Percentiles rank a stretch among this genome's conserved stretches.
Evolutionary conservation across 2,888 invertebrate genomes (phyloP).

Genomic region (Agrochola lychnidis): DNA sequence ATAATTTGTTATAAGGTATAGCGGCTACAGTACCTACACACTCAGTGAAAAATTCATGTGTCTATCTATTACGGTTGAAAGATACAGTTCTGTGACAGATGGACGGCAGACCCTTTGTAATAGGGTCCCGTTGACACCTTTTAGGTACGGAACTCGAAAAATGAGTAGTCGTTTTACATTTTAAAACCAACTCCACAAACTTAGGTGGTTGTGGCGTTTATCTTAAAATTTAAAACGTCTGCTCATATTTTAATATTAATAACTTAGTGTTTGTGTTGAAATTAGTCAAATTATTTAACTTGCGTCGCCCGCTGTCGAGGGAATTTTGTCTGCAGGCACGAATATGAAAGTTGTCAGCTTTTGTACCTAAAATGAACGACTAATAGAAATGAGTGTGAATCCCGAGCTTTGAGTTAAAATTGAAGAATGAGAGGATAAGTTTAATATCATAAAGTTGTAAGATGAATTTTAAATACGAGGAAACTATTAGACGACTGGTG

Average conservation of each 20-base stretch:
- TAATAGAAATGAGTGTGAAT: background rate
- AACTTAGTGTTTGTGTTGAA: conserved; percentile 31
- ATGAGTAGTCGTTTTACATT: background rate
- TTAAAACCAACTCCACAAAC: conserved; percentile 7
- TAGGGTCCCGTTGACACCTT: background rate
- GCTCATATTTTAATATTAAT: conserved; percentile 18
- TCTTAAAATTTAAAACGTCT: no score
- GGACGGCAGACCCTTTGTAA: background rate
- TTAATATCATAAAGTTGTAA: no score
- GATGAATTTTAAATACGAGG: background rate
- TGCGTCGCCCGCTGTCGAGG: conserved; percentile 35
- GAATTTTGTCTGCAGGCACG: conserved; percentile 28
- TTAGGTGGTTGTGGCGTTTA: no score
- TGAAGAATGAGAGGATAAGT: no score
- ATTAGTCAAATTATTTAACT: conserved; percentile 48
- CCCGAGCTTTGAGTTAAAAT: conserved; percentile 11
- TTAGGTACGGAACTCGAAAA: background rate
- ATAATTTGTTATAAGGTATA: no score
- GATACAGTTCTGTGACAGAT: background rate
- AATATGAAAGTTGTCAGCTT: conserved; percentile 7
- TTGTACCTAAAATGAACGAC: no score
- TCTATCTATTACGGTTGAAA: no score
- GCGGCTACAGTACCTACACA: background rate
- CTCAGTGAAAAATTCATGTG: background rate
- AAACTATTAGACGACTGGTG: background rate